Base-by-base conservation (phyloP, 2,797 vertebrate genomes). In the Sitta carolinensis region DNA sequence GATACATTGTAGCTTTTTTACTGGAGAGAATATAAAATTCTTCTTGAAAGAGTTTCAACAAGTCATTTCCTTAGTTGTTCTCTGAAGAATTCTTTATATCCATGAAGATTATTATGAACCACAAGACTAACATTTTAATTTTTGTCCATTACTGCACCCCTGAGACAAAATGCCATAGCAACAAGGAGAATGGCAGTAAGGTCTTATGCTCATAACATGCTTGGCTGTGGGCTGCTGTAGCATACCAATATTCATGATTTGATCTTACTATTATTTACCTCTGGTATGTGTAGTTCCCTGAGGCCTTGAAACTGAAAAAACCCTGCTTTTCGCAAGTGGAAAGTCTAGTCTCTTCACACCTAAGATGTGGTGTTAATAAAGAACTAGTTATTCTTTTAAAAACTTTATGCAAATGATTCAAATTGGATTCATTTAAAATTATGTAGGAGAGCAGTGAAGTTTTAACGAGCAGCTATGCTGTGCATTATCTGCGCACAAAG, bases 351-450 rank as follows among this genome's bases (percentile, higher is more conserved):
- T 32, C 50, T 96, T 97, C 69, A 88, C 72, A 96, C 76, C 68
- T 90, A 95, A 96, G 84, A 66, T 93, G 51, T 55, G 42, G 64
- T 93, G 36, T 84, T 96, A 90, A 74, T 91, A 95, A 91, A 95
- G 55, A 93, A 66, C 66, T 90, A 95, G 94, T 91, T 79, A 50
- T 82, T 95, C 29, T 93, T 97, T 91, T 90, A 83, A 92, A 97
- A 97, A 94, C 55, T 90, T 92, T 91, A 96, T 96, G 95, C 86
- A 97, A 97, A 97, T 96, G 5, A 91, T 81, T 92, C 78, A 97
- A 97, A 98, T 98, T 96, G 95, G 89, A 97, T 98, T 97, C 97
- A 97, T 97, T 98, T 97, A 95, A 90, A 97, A 93, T 90, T 93
- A 97, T 97, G 94, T 95, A 97, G 91, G 80, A 97, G 82, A 97